Evolutionary conservation across 2,113 vertebrate species (phyloP).

Genomic region (Phoenicopterus ruber): DNA sequence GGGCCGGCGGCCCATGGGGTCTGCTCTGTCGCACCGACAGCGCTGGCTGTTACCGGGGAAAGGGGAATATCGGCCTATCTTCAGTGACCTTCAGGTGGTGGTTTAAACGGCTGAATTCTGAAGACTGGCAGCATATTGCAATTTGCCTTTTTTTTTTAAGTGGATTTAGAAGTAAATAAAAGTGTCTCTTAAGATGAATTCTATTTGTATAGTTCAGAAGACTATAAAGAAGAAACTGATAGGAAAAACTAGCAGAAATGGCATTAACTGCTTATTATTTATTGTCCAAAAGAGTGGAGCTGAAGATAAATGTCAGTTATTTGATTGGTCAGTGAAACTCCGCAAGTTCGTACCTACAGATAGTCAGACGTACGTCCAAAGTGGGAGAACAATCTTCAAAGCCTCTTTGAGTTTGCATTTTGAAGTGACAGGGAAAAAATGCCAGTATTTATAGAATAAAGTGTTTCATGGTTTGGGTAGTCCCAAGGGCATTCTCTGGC

Average conservation of each 20-base stretch:
- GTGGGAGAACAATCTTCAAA: not conserved
- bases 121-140: not conserved
- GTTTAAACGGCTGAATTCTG: not conserved
- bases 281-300: not conserved
- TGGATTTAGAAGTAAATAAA: not conserved
- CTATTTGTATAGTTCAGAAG: not conserved
- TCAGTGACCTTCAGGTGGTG: not conserved
- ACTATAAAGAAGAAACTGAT: not conserved
- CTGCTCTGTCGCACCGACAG: not conserved
- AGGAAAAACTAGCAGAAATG: not conserved
- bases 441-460: not conserved
- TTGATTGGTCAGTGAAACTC: not conserved
- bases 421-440: not conserved
- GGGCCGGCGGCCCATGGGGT: fast-evolving
- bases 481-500: not conserved
- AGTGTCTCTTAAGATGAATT: not conserved
- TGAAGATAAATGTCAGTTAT: not conserved
- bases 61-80: fast-evolving
- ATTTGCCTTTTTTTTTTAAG: not conserved
- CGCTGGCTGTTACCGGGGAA: too few species aligned
- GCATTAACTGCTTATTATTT: not conserved
- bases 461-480: too few species aligned
- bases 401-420: not conserved
- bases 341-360: fast-evolving
- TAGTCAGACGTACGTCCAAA: not conserved